phyloP scores from a whole-genome alignment of 30 jellyfish, hydroid and myxozoan species.

The Cassiopea andromeda region DNA sequence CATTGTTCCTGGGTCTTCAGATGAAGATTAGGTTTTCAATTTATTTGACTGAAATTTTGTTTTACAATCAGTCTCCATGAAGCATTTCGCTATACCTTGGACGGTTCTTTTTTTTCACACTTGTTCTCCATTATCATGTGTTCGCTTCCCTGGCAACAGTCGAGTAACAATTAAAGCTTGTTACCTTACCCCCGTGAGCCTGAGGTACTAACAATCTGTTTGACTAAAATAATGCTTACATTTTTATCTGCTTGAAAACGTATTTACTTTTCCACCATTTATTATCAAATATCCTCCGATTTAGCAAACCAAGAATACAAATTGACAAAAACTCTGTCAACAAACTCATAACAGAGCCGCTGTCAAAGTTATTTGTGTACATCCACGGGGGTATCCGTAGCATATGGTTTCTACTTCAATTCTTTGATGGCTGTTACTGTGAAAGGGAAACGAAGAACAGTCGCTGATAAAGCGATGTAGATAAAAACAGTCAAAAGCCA shows the following conservation, averaged over 20 bases:
- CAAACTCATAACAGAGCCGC: neutral
- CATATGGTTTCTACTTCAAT: no score
- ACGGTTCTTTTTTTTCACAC: neutral
- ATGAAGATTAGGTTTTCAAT: no score
- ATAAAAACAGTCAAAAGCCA: neutral
- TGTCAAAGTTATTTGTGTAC: neutral
- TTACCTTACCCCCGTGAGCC: neutral
- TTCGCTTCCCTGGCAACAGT: slow-evolving; percentile 5
- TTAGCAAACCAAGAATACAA: neutral
- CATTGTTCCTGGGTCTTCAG: no score
- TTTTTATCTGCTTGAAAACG: neutral
- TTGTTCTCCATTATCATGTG: neutral
- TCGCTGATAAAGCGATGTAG: neutral
- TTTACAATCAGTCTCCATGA: no score
- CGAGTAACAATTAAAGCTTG: neutral
- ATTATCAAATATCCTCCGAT: neutral
- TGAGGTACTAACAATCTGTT: neutral
- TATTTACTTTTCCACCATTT: neutral
- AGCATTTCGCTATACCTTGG: no score
- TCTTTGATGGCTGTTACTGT: neutral
- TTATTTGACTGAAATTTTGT: no score
- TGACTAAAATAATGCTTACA: neutral
- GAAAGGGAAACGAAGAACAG: neutral
- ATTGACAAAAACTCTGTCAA: neutral
- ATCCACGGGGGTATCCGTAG: neutral